Conservation (phyloP, 2,113 vertebrate genomes). For the Petromus typicus region DNA sequence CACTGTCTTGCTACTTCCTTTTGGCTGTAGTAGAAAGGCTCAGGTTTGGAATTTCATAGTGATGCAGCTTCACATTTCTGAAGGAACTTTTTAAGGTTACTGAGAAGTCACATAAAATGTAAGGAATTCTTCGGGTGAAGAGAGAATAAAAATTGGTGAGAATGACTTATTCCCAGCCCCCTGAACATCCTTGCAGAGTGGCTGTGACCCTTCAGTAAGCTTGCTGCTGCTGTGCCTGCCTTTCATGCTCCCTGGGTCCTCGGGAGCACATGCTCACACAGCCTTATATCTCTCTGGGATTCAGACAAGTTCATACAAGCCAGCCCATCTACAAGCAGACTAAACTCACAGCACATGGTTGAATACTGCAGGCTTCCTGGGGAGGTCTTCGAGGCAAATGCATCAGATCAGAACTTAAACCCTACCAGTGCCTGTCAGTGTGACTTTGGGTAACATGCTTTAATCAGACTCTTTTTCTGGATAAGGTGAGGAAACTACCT, state of each 20-base stretch:
- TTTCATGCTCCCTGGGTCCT: background rate
- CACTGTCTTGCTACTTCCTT: too few relatives aligned
- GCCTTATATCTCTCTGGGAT: background rate
- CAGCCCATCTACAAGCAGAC: background rate
- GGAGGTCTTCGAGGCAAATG: background rate
- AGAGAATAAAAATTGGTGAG: background rate
- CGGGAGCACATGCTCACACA: rapidly evolving
- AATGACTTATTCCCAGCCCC: rapidly evolving
- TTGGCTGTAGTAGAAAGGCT: background rate
- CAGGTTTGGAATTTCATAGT: background rate
- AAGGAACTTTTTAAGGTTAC: background rate
- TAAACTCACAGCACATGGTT: rapidly evolving
- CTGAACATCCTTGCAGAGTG: rapidly evolving
- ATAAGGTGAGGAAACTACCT: too few relatives aligned
- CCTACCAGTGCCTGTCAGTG: background rate
- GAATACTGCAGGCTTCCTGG: background rate
- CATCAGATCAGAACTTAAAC: too few relatives aligned
- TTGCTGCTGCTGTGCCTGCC: rapidly evolving
- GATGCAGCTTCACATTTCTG: too few relatives aligned
- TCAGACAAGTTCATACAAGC: background rate
- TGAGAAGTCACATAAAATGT: background rate
- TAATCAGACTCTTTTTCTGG: background rate
- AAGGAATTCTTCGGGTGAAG: background rate
- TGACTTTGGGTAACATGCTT: background rate
- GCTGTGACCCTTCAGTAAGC: rapidly evolving